Base-by-base conservation (phyloP, 2,113 vertebrate species). In the Ploceus nigricollis region DNA sequence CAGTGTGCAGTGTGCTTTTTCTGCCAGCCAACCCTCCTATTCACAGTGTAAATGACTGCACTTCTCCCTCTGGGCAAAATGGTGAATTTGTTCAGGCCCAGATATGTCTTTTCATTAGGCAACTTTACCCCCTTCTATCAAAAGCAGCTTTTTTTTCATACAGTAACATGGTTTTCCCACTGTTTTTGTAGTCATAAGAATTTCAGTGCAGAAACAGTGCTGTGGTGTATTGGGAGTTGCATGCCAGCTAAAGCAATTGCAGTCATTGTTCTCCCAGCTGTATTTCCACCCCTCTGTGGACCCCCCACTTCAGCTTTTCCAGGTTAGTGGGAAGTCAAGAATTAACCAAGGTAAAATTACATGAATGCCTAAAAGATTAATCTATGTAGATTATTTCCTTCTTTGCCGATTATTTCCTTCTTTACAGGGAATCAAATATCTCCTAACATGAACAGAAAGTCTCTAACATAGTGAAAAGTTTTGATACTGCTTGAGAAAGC, bases 181-280 rank as follows among this genome's bases (percentile, higher is more conserved):
- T 94, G 73, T 92, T 95, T 89, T 95, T 85, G 78, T 93, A 93
- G 79, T 65, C 28, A 6, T 53, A 72, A 47, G 82, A 82, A 66
- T 94, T 94, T 87, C 42, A 87, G 33, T 87, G 69, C 76, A 84
- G 63, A 76, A 82, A 33, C 31, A 53, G 66, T 56, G 56, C 16
- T 89, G 9, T 61, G 63, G 61, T 50, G 78, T 78, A 22, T 6
- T 21, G 90, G 93, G 91, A 96, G 63, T 45, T 78, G 82, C 71
- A 73, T 66, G 79, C 70, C 91, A 95, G 40, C 89, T 75, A 79
- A 81, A 94, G 85, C 65, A 91, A 64, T 94, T 90, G 86, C 77
- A 96, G 77, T 44, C 68, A 76, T 81, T 94, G 80, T 91, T 94
- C 82, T 84, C 89, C 30, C 42, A 61, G 51, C 37, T 69, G 40